Base-by-base conservation (phyloP, 2,797 vertebrate species). In the Pipistrellus pipistrellus region DNA sequence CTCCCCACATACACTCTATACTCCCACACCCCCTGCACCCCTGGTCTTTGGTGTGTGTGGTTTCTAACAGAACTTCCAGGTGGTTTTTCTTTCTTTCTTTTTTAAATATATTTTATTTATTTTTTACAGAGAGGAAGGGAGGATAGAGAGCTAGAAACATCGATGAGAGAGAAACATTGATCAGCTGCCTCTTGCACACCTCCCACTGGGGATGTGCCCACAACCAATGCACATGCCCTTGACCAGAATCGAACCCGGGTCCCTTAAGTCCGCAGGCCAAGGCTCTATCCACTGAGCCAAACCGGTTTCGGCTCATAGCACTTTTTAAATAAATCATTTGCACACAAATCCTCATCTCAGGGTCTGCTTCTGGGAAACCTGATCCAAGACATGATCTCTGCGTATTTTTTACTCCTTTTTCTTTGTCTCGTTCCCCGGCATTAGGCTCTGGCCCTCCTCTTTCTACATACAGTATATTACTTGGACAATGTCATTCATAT, bases 331-430 rank as follows among this genome's bases (percentile, higher is more conserved):
- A 73, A 46, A 68, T 76, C 30, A 86, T 18, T 62, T 48, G n/a
- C 89, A 77, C 53, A 64, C 51, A 64, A 90, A 78, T 86, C 53
- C 35, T 93, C 44, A 46, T 55, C 41, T 86, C 32, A 38, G 55
- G 6, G 18, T 73, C 32, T 76, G 41, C n/a, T 91, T 93, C 78
- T 85, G 30, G 62, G 57, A 91, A 89, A 32, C 44, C 44, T 81
- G 32, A 76, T 21, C 55, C 64, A 86, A 73, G 53, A 80, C 30
- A 59, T 77, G 77, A 92, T 86, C 55, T 85, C 12, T 18, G 32
- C 15, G 62, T 83, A 88, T 72, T 83, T 91, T 77, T 21, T 78
- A 41, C 20, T 83, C 15, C 55, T 59, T 27, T 53, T 83, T 85
- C 51, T 55, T 80, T 76, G 48, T 51, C n/a, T 53, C 72, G 6